phyloP scores from a whole-genome alignment of 1,140 invertebrate species.

The Zeugodacus cucurbitae region DNA sequence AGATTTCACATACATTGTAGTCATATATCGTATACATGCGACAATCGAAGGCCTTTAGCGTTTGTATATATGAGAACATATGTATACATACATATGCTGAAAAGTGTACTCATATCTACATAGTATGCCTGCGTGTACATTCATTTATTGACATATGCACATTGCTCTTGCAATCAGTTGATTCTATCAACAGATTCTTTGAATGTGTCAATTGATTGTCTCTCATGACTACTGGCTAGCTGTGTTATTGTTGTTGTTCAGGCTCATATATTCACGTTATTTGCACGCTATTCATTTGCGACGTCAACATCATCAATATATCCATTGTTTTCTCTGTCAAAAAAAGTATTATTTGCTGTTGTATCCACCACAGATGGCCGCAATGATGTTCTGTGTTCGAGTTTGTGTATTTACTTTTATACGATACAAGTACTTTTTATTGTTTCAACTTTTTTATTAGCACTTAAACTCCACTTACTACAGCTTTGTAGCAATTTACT shows the following conservation, averaged over 20 bases:
- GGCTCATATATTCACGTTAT: not conserved
- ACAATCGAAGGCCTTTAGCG: not conserved
- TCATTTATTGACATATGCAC: not conserved
- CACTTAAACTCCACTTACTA: not conserved
- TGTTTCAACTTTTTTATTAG: not conserved
- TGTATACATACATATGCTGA: not conserved
- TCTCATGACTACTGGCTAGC: not conserved
- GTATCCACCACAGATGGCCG: not conserved
- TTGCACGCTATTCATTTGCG: slow-evolving; percentile 3
- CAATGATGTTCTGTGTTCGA: not conserved
- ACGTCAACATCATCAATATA: not conserved
- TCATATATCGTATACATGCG: not conserved
- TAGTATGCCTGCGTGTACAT: not conserved
- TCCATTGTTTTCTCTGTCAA: not conserved
- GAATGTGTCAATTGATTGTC: slow-evolving; percentile 27
- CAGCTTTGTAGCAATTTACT: not conserved
- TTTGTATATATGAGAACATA: not conserved
- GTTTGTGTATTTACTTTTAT: not conserved
- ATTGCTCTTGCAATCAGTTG: not conserved
- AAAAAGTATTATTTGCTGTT: not conserved
- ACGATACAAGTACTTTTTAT: not conserved
- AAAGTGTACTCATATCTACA: not conserved
- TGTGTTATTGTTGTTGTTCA: not conserved
- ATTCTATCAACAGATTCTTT: slow-evolving; percentile 13
- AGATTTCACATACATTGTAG: not conserved